phyloP scores from a whole-genome alignment of 2,113 vertebrate species.

The Pseudois nayaur region DNA sequence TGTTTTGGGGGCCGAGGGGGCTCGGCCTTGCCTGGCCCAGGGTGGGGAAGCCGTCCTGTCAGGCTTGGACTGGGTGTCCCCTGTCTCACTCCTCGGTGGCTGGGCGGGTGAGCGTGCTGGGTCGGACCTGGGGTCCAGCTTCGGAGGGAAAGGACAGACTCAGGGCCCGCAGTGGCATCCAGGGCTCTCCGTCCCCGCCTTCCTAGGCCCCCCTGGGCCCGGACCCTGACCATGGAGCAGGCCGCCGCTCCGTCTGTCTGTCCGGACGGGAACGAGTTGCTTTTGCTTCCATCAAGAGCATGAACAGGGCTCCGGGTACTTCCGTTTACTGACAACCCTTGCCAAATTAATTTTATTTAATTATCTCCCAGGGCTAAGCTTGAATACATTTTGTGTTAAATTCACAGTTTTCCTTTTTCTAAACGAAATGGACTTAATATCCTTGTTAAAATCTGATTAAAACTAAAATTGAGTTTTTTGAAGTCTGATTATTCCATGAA shows the following conservation, averaged over 20 bases:
- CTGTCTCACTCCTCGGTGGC: accelerated
- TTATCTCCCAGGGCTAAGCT: slow-evolving; percentile 87
- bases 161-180: not conserved
- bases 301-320: slow-evolving; percentile 72
- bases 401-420: slow-evolving; percentile 83
- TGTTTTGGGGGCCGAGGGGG: accelerated
- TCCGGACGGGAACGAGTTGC: slow-evolving; percentile 68
- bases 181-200: not conserved
- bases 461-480: slow-evolving; percentile 89
- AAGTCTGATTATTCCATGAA: slow-evolving; percentile 91
- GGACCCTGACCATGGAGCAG: not conserved
- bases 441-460: slow-evolving; percentile 91
- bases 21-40: accelerated
- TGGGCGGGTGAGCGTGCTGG: too few relatives aligned
- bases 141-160: accelerated
- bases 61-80: not conserved
- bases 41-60: not conserved
- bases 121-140: not conserved
- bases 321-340: slow-evolving; percentile 82
- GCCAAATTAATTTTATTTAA: slow-evolving; percentile 91
- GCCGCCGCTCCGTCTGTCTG: slow-evolving; percentile 27
- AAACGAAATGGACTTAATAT: slow-evolving; percentile 86
- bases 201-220: not conserved
- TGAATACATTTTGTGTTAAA: slow-evolving; percentile 88
- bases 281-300: slow-evolving; percentile 77